These are phyloP conservation scores for Ephialtes manifestator DNA, from an alignment of 2,888 invertebrate species.

Conservation along the genomic window DNA sequence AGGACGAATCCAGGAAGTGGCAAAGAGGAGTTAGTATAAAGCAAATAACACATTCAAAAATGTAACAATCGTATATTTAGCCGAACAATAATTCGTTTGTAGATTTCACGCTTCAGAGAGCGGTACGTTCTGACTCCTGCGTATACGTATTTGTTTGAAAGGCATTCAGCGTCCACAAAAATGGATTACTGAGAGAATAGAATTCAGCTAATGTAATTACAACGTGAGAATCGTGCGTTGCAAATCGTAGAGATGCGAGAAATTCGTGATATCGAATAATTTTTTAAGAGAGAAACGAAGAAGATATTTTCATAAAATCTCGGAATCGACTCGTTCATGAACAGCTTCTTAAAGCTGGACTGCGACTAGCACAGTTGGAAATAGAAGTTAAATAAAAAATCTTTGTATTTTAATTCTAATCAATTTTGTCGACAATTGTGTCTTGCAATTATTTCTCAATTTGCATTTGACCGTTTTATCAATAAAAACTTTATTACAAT, in stretches of 20 bases:
- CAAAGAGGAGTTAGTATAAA: slow-evolving; percentile 42
- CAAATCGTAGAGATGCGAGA: slow-evolving; percentile 25
- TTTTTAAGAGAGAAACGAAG: not conserved
- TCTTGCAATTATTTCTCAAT: not conserved
- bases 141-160: slow-evolving; percentile 51
- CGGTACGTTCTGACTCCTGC: slow-evolving; percentile 20
- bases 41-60: slow-evolving; percentile 75
- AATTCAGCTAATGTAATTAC: slow-evolving; percentile 43
- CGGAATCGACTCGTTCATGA: not conserved
- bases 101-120: slow-evolving; percentile 27
- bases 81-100: slow-evolving; percentile 74
- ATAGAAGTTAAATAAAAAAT: not conserved
- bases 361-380: not conserved
- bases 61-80: slow-evolving; percentile 83
- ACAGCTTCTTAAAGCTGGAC: not conserved
- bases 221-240: slow-evolving; percentile 19
- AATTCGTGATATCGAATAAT: not conserved
- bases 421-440: not conserved
- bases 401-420: not conserved
- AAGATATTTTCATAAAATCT: not conserved
- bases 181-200: slow-evolving; percentile 33
- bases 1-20: not conserved
- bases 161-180: slow-evolving; percentile 44
- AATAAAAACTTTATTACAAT: not conserved
- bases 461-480: not conserved